Conservation (phyloP, 2,113 vertebrate genomes). For the Zosterops borbonicus region DNA sequence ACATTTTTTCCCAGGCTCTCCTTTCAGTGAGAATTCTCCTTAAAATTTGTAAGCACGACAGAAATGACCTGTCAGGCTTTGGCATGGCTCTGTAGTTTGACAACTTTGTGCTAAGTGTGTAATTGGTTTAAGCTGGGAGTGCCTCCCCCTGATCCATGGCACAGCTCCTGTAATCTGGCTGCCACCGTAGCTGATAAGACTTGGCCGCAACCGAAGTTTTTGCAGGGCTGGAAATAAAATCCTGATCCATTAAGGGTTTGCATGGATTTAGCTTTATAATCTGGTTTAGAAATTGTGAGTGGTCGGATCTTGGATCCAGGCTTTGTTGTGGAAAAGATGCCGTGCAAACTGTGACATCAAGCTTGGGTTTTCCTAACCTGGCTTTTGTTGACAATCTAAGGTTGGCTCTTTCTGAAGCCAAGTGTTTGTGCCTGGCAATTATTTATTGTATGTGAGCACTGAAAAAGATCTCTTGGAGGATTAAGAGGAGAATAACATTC, state of each 20-base stretch:
- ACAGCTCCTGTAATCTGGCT: constrained; percentile 78
- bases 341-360: neutral
- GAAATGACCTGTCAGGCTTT: constrained; percentile 45
- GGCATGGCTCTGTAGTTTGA: constrained; percentile 67
- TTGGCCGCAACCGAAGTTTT: constrained; percentile 76
- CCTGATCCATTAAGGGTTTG: constrained; percentile 84
- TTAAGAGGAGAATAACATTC: neutral
- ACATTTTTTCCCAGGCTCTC: neutral
- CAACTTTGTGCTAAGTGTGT: constrained; percentile 70
- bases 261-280: constrained; percentile 87
- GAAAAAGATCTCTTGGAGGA: neutral
- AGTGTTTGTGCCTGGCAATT: neutral
- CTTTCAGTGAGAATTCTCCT: neutral
- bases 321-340: constrained; percentile 67
- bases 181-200: constrained; percentile 71
- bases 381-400: neutral
- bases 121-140: constrained; percentile 77
- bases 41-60: neutral
- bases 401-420: neutral
- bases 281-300: constrained; percentile 84
- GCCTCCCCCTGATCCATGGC: constrained; percentile 63
- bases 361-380: neutral
- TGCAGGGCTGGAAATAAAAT: constrained; percentile 79
- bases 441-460: neutral
- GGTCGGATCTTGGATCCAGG: constrained; percentile 78